Evolutionary conservation across 2,888 invertebrate genomes (phyloP).

Genomic region (Hydrotaea cyrtoneurina): DNA sequence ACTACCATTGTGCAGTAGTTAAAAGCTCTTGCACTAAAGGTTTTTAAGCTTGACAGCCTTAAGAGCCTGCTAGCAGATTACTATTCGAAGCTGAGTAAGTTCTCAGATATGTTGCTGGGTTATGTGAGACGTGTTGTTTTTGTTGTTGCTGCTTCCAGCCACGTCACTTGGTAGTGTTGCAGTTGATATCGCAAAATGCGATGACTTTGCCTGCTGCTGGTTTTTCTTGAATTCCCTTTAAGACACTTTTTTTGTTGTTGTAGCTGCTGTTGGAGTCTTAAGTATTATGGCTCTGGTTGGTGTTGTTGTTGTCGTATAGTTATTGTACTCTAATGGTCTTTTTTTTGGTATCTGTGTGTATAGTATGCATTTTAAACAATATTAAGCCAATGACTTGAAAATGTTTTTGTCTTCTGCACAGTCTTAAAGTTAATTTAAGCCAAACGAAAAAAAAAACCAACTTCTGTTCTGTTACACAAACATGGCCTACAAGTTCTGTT

Average conservation of each 20-base stretch:
- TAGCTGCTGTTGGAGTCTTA: not conserved
- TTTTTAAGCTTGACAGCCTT: too few species aligned
- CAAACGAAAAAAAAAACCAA: too few species aligned
- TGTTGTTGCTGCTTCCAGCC: not conserved
- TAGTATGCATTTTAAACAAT: conserved; percentile 5
- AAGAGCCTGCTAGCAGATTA: too few species aligned
- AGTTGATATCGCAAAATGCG: conserved; percentile 39
- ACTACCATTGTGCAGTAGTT: too few species aligned
- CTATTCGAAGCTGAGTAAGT: too few species aligned
- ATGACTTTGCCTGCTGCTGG: conserved; percentile 39
- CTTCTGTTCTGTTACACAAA: not conserved
- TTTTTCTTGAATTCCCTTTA: conserved; percentile 57
- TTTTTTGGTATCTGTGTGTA: too few species aligned
- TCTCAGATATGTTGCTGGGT: conserved; percentile 7
- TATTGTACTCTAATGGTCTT: not conserved
- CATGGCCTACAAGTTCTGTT: conserved; percentile 19
- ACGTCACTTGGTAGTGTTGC: not conserved
- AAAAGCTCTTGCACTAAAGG: too few species aligned
- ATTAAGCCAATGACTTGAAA: conserved; percentile 19
- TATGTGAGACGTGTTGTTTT: not conserved
- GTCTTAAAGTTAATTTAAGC: conserved; percentile 6
- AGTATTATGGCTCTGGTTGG: not conserved
- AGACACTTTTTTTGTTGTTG: conserved; percentile 23
- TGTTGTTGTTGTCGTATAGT: conserved; percentile 1
- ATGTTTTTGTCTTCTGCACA: conserved; percentile 8